These are phyloP conservation scores for Apeira syringaria DNA, from an alignment of 2,888 invertebrate genomes.

Conservation along the genomic window DNA sequence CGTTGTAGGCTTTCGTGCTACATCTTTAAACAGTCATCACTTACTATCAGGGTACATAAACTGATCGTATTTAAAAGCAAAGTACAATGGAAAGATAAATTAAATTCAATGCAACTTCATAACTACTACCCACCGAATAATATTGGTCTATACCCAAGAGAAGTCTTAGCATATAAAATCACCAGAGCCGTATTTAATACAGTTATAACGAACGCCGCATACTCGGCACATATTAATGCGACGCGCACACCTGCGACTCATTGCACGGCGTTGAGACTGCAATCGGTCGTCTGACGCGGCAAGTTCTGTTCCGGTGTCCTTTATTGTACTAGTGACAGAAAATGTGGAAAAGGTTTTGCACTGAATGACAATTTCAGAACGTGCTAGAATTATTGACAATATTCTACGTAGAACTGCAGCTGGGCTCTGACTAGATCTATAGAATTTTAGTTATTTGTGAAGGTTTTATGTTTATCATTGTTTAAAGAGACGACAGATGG, in stretches of 20 bases:
- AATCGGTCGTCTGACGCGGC: conserved; percentile 42
- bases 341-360: conserved; percentile 2
- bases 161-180: conserved; percentile 18
- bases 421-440: background rate
- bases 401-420: background rate
- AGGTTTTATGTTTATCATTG: too few species aligned
- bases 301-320: conserved; percentile 38
- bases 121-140: too few species aligned
- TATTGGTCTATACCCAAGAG: too few species aligned
- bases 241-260: conserved; percentile 55
- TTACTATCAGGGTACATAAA: too few species aligned
- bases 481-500: too few species aligned
- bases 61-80: too few species aligned
- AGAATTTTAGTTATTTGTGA: too few species aligned
- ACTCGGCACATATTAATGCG: conserved; percentile 45
- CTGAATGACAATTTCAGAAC: background rate
- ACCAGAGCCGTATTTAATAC: too few species aligned
- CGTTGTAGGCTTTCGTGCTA: too few species aligned
- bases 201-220: conserved; percentile 40
- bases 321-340: conserved; percentile 1
- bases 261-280: conserved; percentile 38
- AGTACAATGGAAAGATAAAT: too few species aligned
- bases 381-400: background rate
- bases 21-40: too few species aligned
- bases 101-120: too few species aligned